Evolutionary conservation across 1,140 invertebrate genomes (phyloP).

Genomic region (Triops cancriformis): DNA sequence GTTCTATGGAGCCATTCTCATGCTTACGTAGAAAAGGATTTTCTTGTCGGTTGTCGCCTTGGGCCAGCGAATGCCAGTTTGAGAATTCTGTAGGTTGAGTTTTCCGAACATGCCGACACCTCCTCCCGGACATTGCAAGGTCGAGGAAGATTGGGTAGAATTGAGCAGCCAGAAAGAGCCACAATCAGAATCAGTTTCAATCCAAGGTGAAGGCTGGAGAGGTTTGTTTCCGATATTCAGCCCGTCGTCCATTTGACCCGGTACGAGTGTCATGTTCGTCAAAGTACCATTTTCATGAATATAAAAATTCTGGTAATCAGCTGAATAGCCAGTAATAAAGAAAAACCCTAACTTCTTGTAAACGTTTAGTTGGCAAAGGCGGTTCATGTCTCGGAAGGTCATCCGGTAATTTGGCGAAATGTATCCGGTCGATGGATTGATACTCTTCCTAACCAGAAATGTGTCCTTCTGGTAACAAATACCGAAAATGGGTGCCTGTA

Average conservation of each 20-base stretch:
- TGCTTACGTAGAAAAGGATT: no score
- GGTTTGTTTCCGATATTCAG: neutral
- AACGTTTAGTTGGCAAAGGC: neutral
- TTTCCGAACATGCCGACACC: neutral
- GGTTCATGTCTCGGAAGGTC: neutral
- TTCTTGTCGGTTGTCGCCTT: no score
- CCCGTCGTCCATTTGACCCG: neutral
- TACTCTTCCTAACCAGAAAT: neutral
- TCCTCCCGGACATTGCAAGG: neutral
- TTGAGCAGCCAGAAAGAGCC: neutral
- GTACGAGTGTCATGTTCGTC: neutral
- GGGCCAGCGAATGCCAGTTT: neutral
- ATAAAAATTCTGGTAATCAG: neutral
- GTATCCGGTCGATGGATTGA: neutral
- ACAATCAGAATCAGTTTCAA: neutral
- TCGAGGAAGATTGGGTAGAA: neutral
- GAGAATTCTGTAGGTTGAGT: neutral
- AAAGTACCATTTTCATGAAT: neutral
- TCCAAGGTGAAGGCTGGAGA: neutral
- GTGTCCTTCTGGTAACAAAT: neutral
- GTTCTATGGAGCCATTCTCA: no score
- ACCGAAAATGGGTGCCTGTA: neutral
- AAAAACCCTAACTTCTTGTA: neutral
- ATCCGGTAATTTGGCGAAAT: neutral
- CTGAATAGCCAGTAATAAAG: neutral